phyloP scores from a whole-genome alignment of 1,140 invertebrate species.

The Thaumetopoea pityocampa region DNA sequence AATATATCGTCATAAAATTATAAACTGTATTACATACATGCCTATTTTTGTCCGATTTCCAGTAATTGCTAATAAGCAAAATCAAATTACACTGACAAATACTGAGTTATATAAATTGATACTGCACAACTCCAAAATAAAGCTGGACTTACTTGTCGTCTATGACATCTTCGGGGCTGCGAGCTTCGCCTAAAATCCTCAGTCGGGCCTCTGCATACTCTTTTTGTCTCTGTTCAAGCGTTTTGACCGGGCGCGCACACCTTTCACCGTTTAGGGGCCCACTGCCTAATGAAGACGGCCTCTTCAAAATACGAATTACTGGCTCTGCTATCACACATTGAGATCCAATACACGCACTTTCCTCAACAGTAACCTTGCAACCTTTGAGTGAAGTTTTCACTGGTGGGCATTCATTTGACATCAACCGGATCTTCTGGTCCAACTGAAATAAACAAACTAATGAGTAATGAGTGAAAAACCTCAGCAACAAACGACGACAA shows the following conservation, averaged over 20 bases:
- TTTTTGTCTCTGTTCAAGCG: constrained; percentile 89
- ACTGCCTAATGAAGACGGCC: constrained; percentile 76
- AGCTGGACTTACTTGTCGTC: constrained; percentile 77
- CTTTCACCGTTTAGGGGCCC: constrained; percentile 77
- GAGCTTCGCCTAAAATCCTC: constrained; percentile 88
- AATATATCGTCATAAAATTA: too few relatives aligned
- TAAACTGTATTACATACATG: too few relatives aligned
- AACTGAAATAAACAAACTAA: constrained; percentile 55
- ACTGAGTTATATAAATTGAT: constrained; percentile 27
- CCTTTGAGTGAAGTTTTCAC: constrained; percentile 50
- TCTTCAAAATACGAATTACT: constrained; percentile 88
- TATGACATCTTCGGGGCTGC: constrained; percentile 83
- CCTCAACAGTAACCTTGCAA: constrained; percentile 73
- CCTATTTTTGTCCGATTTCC: too few relatives aligned
- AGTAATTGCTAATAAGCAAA: background rate
- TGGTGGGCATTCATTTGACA: constrained; percentile 57
- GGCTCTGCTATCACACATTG: constrained; percentile 79
- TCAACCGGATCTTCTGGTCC: constrained; percentile 66
- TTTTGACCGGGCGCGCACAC: constrained; percentile 84
- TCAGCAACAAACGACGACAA: constrained; percentile 3
- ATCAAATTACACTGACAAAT: background rate
- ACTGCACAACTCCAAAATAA: constrained; percentile 4
- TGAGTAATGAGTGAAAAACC: constrained; percentile 24
- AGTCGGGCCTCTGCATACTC: constrained; percentile 91
- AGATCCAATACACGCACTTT: constrained; percentile 72